Percentiles rank a stretch among this genome's conserved stretches.
These are phyloP conservation scores for Hypselothyrea guttata DNA, from an alignment of 2,888 invertebrate species.

Conservation along the genomic window DNA sequence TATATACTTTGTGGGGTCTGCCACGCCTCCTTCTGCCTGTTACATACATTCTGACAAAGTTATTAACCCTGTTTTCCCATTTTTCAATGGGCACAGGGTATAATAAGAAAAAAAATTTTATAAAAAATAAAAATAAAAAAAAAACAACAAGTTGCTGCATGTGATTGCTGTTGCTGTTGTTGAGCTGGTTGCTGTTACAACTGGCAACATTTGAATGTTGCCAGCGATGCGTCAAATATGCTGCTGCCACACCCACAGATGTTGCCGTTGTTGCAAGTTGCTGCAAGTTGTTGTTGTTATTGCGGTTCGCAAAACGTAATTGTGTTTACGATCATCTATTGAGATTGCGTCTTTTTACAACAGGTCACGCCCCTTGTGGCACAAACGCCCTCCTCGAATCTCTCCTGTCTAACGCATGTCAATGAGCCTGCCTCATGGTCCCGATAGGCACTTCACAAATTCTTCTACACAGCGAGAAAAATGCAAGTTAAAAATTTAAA, in stretches of 20 bases:
- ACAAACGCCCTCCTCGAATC: constrained; percentile 13
- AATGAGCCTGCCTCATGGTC: constrained; percentile 41
- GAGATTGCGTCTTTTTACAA: constrained; percentile 54
- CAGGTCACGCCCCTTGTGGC: constrained; percentile 64
- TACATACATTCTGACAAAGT: too few relatives aligned
- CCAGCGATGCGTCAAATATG: constrained; percentile 64
- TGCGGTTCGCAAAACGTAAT: constrained; percentile 57
- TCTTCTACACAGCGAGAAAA: too few relatives aligned
- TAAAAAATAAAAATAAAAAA: constrained; percentile 24
- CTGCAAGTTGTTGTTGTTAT: constrained; percentile 15
- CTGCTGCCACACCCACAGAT: constrained; percentile 70
- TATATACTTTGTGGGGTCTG: too few relatives aligned
- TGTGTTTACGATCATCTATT: constrained; percentile 75
- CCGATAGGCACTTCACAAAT: too few relatives aligned
- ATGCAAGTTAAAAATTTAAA: too few relatives aligned
- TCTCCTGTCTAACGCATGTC: constrained; percentile 66
- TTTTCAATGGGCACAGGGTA: too few relatives aligned
- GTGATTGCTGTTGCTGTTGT: constrained; percentile 11
- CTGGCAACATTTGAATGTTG: constrained; percentile 64
- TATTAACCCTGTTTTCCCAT: too few relatives aligned
- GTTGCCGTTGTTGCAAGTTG: constrained; percentile 17
- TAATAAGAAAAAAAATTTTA: too few relatives aligned
- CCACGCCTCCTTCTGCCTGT: too few relatives aligned
- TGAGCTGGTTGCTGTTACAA: constrained; percentile 29
- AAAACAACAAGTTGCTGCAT: constrained; percentile 15